Evolutionary conservation across 2,888 invertebrate species (phyloP), one percentile per base, ranked within the genome.

Genomic region (Conchocele bisecta): DNA sequence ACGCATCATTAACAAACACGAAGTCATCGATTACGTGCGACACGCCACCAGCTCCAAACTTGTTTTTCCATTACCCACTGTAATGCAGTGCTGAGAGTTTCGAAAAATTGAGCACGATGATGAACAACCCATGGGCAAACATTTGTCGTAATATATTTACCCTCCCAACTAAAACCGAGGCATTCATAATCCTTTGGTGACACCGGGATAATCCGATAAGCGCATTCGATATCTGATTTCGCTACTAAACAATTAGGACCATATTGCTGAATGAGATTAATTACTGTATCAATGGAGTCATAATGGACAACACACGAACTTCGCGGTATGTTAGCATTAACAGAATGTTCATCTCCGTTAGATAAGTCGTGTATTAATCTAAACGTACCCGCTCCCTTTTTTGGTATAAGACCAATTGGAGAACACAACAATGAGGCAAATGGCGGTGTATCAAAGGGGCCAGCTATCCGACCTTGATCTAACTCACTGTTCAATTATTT

Each of bases 331-430:
- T 51, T 54, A 50, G 65, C 68, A 60, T 73, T 77, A 13, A 74
- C 51, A 11, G 66, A 73, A 4, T 3, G 13, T 2, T 60, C 69
- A 17, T 53, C 50, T 13, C 65, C 70, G 41, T 22, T 53, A 9
- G 69, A 73, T 17, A 73, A 53, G 63, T 76, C 60, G 22, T 76
- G 73, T 20, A 73, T 70, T 2, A 77, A 17, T 11, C 77, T 35
- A 39, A 59, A 72, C 35, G 67, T 41, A 6, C 70, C 66, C 11
- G 44, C 42, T 9, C 48, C 33, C 31, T 69, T 72, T 42, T 69
- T 75, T 41, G 61, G 63, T 3, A 70, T 64, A 7, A 75, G 29
- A 28, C 67, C 75, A 17, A 69, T 7, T 6, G 71, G 71, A 9
- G 60, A 67, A n/a, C 64, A 29, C 37, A 61, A 61, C n/a, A 72